A percentile compares a stretch with the other conserved stretches of the same genome.
These are phyloP conservation scores for Drosophila fulvimacula DNA, from an alignment of 2,888 invertebrate species.

Conservation along the genomic window DNA sequence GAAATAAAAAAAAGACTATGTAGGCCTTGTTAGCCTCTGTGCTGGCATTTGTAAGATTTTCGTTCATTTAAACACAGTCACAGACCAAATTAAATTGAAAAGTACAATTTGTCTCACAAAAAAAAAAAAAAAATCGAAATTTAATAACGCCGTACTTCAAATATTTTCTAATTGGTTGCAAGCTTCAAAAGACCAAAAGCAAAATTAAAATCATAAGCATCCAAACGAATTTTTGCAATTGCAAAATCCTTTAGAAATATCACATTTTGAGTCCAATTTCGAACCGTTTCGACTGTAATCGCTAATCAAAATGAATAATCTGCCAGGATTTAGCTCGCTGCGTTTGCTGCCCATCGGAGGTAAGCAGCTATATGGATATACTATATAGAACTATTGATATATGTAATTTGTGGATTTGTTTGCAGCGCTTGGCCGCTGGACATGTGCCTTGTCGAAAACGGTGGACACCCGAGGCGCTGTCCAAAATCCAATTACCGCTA, in stretches of 20 bases:
- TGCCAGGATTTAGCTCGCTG: slow-evolving; percentile 3
- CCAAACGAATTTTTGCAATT: background rate
- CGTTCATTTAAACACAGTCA: slow-evolving; percentile 4
- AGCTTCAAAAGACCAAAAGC: background rate
- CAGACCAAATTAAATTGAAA: slow-evolving; percentile 7
- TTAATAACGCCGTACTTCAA: background rate
- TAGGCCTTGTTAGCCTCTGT: background rate
- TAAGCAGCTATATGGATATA: background rate
- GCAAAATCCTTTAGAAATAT: background rate
- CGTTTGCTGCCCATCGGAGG: slow-evolving; percentile 1
- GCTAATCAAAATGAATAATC: slow-evolving; percentile 3
- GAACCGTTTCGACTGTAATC: background rate
- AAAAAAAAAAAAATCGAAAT: background rate
- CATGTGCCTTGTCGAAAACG: background rate
- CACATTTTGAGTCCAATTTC: background rate
- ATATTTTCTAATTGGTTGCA: background rate
- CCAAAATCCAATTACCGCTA: background rate
- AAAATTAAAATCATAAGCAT: background rate
- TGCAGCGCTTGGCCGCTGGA: slow-evolving; percentile 3
- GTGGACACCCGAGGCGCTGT: background rate
- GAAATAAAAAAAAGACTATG: background rate
- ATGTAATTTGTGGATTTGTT: background rate
- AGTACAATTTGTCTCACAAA: background rate
- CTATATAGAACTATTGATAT: background rate
- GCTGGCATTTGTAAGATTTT: background rate